A percentile compares a stretch with the other conserved stretches of the same genome.
Conservation (phyloP, 53 echinoderm and acorn worm genomes). For the Echinarachnius parma region DNA sequence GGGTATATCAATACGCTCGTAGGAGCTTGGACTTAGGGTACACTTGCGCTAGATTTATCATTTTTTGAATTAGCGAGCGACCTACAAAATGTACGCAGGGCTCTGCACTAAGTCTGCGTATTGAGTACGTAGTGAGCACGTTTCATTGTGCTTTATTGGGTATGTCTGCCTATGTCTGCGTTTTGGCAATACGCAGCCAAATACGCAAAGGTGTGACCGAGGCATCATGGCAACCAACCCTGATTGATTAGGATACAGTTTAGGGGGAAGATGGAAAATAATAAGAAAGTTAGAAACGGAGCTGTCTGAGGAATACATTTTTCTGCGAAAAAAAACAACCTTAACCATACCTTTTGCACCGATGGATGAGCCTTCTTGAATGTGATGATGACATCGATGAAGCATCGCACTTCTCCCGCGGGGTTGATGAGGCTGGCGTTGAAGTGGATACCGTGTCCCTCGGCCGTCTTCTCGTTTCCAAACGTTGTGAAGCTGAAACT, state of each 20-base stretch:
- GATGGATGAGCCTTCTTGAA: slow-evolving; percentile 84
- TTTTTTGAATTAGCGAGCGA: too few species aligned
- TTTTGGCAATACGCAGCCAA: slow-evolving; percentile 3
- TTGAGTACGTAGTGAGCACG: slow-evolving; percentile 24
- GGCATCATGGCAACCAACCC: too few species aligned
- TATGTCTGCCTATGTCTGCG: slow-evolving; percentile 15
- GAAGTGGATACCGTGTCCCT: slow-evolving; percentile 70
- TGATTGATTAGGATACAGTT: too few species aligned
- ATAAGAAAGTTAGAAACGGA: background rate
- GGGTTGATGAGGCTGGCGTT: slow-evolving; percentile 93
- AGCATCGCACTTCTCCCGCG: slow-evolving; percentile 76
- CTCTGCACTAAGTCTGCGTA: background rate
- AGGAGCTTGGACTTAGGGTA: too few species aligned
- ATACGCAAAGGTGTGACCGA: background rate
- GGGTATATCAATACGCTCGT: too few species aligned
- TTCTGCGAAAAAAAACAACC: background rate
- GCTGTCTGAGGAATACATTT: background rate
- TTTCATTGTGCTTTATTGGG: slow-evolving; percentile 25
- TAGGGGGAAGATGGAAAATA: too few species aligned
- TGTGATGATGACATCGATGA: slow-evolving; percentile 85
- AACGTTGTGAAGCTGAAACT: slow-evolving; percentile 77
- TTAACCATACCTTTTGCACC: slow-evolving; percentile 66
- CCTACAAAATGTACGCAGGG: too few species aligned
- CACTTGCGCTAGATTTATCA: too few species aligned
- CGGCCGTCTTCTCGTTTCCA: slow-evolving; percentile 30